These are phyloP conservation scores for Lepidurus apus DNA, from an alignment of 1,140 invertebrate species.

Conservation along the genomic window DNA sequence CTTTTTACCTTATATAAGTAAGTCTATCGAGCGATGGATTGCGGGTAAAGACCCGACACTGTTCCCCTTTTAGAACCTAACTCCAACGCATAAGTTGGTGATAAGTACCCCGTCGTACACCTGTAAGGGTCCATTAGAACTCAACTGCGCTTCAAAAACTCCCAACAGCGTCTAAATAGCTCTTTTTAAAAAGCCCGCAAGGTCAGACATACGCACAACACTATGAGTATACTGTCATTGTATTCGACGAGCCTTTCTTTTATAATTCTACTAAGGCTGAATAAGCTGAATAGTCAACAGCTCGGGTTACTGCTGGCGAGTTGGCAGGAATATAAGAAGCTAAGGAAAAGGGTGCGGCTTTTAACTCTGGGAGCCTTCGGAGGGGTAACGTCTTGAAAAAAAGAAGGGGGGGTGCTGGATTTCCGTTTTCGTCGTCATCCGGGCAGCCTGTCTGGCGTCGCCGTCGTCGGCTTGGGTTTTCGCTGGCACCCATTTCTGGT, in stretches of 20 bases:
- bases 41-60: too few relatives aligned
- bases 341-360: not conserved
- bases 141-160: not conserved
- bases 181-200: not conserved
- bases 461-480: not conserved
- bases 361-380: not conserved
- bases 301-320: not conserved
- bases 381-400: not conserved
- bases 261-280: not conserved
- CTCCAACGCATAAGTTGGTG: too few relatives aligned
- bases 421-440: constrained; percentile 15
- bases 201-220: not conserved
- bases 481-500: constrained; percentile 1
- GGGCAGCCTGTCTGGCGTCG: constrained; percentile 13
- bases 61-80: too few relatives aligned
- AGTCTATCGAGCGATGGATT: too few relatives aligned
- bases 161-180: not conserved
- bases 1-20: not conserved
- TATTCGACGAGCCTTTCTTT: not conserved
- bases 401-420: not conserved
- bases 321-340: not conserved
- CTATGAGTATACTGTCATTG: not conserved
- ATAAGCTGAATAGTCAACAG: not conserved
- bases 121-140: not conserved
- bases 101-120: too few relatives aligned